Conservation (phyloP, 2,888 invertebrate species). For the Drosophila hamatofila region DNA sequence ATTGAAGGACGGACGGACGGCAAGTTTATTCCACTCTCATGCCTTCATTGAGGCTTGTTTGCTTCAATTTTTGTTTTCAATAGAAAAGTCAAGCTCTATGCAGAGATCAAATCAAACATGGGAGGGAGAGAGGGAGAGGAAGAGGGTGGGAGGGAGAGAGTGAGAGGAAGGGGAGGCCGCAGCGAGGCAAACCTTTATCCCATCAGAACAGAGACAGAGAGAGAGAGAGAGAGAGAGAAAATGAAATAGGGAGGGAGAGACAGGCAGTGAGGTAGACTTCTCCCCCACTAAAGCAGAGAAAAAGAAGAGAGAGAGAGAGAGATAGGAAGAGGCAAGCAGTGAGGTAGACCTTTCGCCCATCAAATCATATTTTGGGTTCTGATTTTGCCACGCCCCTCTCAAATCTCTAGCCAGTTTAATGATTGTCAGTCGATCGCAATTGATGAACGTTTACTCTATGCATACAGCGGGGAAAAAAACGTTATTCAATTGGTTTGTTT, state of each 20-base stretch:
- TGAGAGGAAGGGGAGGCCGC: too few species aligned
- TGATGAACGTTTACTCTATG: conserved; percentile 46
- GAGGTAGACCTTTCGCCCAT: background rate
- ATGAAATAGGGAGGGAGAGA: background rate
- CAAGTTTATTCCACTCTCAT: background rate
- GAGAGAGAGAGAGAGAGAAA: background rate
- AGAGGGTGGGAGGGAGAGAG: background rate
- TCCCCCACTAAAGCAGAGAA: too few species aligned
- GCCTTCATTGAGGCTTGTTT: conserved; percentile 3
- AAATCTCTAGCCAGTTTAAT: too few species aligned
- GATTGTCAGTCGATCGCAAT: conserved; percentile 46
- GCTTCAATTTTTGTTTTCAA: conserved; percentile 22
- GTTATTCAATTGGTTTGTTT: conserved; percentile 65
- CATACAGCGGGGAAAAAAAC: conserved; percentile 7
- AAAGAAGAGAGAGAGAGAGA: background rate
- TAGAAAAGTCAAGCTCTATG: conserved; percentile 50
- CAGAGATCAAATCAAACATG: conserved; percentile 56
- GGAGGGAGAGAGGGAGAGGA: background rate
- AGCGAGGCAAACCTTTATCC: too few species aligned
- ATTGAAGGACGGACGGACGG: conserved; percentile 12
- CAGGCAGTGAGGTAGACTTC: too few species aligned
- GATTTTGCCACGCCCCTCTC: background rate
- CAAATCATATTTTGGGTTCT: background rate
- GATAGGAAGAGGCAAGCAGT: background rate
- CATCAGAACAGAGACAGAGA: too few species aligned